Evolutionary conservation across 1,140 invertebrate genomes (phyloP).

Genomic region (Papilio xuthus): DNA sequence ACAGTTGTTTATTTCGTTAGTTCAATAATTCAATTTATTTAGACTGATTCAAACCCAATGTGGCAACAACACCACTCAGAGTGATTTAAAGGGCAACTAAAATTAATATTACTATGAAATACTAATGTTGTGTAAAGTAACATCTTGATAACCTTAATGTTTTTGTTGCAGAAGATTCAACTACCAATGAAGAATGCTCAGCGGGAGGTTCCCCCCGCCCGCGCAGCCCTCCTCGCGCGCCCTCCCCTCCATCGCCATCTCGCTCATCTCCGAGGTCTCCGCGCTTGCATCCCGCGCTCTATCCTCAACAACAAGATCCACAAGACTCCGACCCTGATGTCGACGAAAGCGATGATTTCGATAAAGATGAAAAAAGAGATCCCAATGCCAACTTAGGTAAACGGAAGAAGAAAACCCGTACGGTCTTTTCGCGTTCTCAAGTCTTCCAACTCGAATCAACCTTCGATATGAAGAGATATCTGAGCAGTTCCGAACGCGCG

Average conservation of each 20-base stretch:
- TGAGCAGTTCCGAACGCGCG: conserved; percentile 97
- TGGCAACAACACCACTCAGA: too few species aligned
- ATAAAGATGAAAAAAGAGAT: conserved; percentile 81
- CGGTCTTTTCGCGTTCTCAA: conserved; percentile 96
- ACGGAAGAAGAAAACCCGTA: conserved; percentile 98
- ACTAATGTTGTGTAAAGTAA: not conserved
- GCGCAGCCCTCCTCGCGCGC: conserved; percentile 73
- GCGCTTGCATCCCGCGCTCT: conserved; percentile 78
- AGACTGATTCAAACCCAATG: too few species aligned
- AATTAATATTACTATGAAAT: not conserved
- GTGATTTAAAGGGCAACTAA: not conserved
- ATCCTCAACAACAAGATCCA: conserved; percentile 69
- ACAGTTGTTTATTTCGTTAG: not conserved
- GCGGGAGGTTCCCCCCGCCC: conserved; percentile 82
- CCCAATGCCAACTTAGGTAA: conserved; percentile 83
- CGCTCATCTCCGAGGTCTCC: conserved; percentile 69
- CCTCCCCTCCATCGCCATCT: conserved; percentile 67
- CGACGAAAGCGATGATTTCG: conserved; percentile 85
- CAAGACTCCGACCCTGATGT: conserved; percentile 85
- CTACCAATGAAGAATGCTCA: conserved; percentile 84
- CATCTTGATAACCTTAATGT: conserved; percentile 9
- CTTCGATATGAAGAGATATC: conserved; percentile 98
- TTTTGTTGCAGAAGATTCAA: conserved; percentile 86
- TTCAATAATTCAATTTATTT: not conserved
- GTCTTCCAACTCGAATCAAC: conserved; percentile 99